phyloP scores from a whole-genome alignment of 1,140 invertebrate genomes.

The Drosophila nikananu region DNA sequence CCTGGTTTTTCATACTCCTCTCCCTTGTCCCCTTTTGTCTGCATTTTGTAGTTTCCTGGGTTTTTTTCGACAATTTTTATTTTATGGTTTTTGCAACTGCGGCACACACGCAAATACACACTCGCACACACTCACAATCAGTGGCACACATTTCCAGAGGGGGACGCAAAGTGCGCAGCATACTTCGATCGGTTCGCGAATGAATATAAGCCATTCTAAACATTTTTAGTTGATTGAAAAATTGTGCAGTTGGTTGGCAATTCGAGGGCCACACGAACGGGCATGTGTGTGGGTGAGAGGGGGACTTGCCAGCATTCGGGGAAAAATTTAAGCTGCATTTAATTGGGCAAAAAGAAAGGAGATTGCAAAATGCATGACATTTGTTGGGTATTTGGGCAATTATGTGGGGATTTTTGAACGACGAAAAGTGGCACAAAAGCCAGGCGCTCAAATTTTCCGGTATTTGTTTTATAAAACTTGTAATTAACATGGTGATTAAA shows the following conservation, averaged over 20 bases:
- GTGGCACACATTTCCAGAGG: slow-evolving; percentile 64
- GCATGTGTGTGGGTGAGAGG: background rate
- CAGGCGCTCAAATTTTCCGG: background rate
- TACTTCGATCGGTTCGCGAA: slow-evolving; percentile 61
- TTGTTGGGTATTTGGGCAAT: slow-evolving; percentile 27
- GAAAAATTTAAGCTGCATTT: slow-evolving; percentile 72
- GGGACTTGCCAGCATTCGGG: slow-evolving; percentile 5
- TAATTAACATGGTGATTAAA: background rate
- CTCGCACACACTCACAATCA: slow-evolving; percentile 51
- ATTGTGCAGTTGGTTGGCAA: slow-evolving; percentile 79
- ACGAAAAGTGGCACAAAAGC: slow-evolving; percentile 2
- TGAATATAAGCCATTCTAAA: slow-evolving; percentile 78
- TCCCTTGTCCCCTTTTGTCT: slow-evolving; percentile 1
- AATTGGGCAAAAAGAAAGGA: slow-evolving; percentile 63
- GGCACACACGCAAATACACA: slow-evolving; percentile 31
- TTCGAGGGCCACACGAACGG: slow-evolving; percentile 34
- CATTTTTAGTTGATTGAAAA: slow-evolving; percentile 84
- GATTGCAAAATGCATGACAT: slow-evolving; percentile 58
- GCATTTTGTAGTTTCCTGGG: slow-evolving; percentile 20
- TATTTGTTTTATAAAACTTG: background rate
- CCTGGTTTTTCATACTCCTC: background rate
- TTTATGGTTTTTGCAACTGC: slow-evolving; percentile 68
- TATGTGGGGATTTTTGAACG: slow-evolving; percentile 11
- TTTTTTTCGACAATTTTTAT: slow-evolving; percentile 61
- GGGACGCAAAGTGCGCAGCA: slow-evolving; percentile 6